Conservation (phyloP, 1,140 invertebrate genomes). For the Pseudomyrmex flavicornis region DNA sequence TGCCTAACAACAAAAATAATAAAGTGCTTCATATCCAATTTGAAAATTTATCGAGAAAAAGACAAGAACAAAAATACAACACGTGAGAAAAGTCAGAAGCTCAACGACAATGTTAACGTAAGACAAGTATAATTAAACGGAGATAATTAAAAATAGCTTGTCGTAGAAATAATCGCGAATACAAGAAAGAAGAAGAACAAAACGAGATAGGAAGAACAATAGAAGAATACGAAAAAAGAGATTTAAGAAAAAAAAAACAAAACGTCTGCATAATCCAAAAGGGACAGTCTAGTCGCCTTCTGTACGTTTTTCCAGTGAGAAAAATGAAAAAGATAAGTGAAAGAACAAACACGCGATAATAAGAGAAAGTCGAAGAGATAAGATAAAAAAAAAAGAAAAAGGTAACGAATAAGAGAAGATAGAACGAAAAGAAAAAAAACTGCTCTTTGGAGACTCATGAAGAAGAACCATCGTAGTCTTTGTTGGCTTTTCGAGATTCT, state of each 20-base stretch:
- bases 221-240: neutral
- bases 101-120: neutral
- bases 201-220: slow-evolving; percentile 11
- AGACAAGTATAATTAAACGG: slow-evolving; percentile 25
- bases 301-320: slow-evolving; percentile 17
- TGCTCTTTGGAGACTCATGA: slow-evolving; percentile 71
- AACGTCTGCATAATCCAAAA: slow-evolving; percentile 11
- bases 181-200: slow-evolving; percentile 3
- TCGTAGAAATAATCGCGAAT: slow-evolving; percentile 6
- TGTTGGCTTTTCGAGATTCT: slow-evolving; percentile 48
- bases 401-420: neutral
- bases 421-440: slow-evolving; percentile 54
- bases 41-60: slow-evolving; percentile 2
- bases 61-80: neutral
- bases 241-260: neutral
- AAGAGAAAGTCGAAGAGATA: slow-evolving; percentile 25
- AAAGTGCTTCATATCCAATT: neutral
- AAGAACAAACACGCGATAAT: slow-evolving; percentile 28
- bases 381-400: neutral
- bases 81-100: neutral
- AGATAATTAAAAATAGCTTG: slow-evolving; percentile 10
- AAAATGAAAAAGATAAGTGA: slow-evolving; percentile 49
- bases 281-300: neutral
- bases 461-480: slow-evolving; percentile 72
- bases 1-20: too few species aligned